These are phyloP conservation scores for Macrochelys suwanniensis DNA, from an alignment of 2,797 vertebrate species.

Conservation along the genomic window DNA sequence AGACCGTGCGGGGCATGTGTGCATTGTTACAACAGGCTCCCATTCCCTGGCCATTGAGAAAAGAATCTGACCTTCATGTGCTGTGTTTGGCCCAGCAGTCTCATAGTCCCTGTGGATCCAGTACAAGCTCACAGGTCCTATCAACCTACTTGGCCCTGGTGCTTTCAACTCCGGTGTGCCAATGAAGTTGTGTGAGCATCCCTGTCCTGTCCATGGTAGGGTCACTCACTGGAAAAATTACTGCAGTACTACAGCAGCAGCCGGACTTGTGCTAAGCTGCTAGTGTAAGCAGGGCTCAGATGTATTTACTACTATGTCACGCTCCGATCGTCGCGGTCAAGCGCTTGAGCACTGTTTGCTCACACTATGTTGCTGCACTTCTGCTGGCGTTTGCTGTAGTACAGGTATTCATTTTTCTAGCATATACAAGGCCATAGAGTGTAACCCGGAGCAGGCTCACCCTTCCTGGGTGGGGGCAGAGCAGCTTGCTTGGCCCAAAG, in stretches of 20 bases:
- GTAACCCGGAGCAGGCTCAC: neutral
- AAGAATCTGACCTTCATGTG: neutral
- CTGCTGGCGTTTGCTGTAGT: conserved; percentile 19
- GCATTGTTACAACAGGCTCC: neutral
- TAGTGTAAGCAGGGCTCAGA: conserved; percentile 65
- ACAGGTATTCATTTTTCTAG: conserved; percentile 52
- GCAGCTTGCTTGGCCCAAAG: neutral
- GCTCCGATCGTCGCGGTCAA: conserved; percentile 64
- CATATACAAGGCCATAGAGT: conserved; percentile 17
- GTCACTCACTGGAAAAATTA: conserved; percentile 42
- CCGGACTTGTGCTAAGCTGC: conserved; percentile 65
- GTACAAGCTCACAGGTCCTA: neutral
- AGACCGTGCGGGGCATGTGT: neutral
- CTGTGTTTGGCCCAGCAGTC: neutral
- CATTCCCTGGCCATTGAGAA: neutral
- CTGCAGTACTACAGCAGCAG: conserved; percentile 43
- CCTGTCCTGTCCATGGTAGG: neutral
- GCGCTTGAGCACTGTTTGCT: conserved; percentile 74
- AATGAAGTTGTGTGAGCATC: neutral
- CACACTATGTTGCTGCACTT: conserved; percentile 61
- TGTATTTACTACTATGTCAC: conserved; percentile 68
- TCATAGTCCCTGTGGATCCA: neutral
- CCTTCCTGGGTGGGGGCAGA: neutral
- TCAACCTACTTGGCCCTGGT: neutral
- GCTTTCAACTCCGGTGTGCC: neutral